These are phyloP conservation scores for Neoascia interrupta DNA, from an alignment of 2,888 invertebrate genomes.

Conservation along the genomic window DNA sequence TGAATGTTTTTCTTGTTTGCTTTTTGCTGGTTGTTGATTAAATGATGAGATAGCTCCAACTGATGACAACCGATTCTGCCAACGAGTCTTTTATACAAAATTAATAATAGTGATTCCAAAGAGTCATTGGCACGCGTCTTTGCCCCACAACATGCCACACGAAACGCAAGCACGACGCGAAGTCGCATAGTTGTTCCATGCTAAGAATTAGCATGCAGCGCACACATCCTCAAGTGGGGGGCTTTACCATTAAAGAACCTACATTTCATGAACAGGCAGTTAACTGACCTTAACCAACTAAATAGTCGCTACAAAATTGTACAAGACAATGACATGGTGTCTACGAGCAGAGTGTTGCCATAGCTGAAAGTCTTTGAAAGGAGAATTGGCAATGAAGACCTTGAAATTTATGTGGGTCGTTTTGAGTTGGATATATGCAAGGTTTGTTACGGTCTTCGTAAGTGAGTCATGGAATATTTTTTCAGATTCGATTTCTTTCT, in stretches of 20 bases:
- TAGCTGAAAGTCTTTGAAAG: too few species aligned
- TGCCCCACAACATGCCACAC: slow-evolving; percentile 8
- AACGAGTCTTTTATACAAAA: slow-evolving; percentile 53
- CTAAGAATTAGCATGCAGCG: slow-evolving; percentile 47
- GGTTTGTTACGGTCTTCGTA: too few species aligned
- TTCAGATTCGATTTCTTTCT: too few species aligned
- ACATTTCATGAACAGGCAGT: slow-evolving; percentile 36
- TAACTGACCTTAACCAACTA: slow-evolving; percentile 55
- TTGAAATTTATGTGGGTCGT: too few species aligned
- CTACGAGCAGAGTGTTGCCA: too few species aligned
- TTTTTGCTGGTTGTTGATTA: slow-evolving; percentile 37
- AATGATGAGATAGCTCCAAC: slow-evolving; percentile 48
- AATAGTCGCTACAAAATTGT: slow-evolving; percentile 32
- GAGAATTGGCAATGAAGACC: too few species aligned
- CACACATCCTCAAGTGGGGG: slow-evolving; percentile 19
- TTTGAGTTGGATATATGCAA: too few species aligned
- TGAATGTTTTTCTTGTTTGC: neutral
- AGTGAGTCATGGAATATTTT: too few species aligned
- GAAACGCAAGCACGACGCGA: neutral
- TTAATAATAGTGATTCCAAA: slow-evolving; percentile 6
- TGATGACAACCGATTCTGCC: slow-evolving; percentile 33
- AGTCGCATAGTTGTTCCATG: too few species aligned
- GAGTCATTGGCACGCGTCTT: slow-evolving; percentile 46
- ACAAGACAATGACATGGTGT: too few species aligned
- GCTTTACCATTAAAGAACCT: slow-evolving; percentile 21